Evolutionary conservation across 2,888 invertebrate genomes (phyloP).

Genomic region (Eupsilia transversa): DNA sequence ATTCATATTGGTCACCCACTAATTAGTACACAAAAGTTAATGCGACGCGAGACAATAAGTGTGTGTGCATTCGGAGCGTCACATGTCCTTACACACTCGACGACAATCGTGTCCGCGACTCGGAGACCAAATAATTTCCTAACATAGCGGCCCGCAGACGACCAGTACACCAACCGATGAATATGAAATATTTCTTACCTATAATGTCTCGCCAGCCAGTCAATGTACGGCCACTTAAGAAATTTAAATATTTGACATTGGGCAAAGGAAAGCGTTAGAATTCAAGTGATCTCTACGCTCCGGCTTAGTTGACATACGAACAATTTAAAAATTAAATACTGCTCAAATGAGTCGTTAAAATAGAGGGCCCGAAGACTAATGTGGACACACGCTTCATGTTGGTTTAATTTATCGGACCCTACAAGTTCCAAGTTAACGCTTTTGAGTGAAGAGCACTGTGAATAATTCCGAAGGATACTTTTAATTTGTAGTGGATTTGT

Average conservation of each 20-base stretch:
- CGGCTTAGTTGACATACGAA: constrained; percentile 87
- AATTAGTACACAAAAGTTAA: constrained; percentile 90
- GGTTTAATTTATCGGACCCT: constrained; percentile 60
- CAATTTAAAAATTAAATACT: constrained; percentile 89
- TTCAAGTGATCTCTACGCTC: constrained; percentile 89
- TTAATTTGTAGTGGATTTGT: constrained; percentile 68
- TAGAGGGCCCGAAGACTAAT: constrained; percentile 75
- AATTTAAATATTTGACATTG: constrained; percentile 90
- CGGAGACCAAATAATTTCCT: constrained; percentile 76
- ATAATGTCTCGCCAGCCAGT: constrained; percentile 86
- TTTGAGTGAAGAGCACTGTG: constrained; percentile 57
- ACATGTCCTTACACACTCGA: constrained; percentile 79
- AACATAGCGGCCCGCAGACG: constrained; percentile 74
- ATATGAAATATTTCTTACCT: constrained; percentile 87
- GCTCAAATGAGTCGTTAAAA: constrained; percentile 87
- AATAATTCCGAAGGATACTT: constrained; percentile 58
- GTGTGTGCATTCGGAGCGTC: constrained; percentile 79
- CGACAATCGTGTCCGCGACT: constrained; percentile 66
- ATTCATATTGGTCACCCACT: constrained; percentile 89
- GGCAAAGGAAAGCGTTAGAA: constrained; percentile 91
- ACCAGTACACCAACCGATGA: constrained; percentile 81
- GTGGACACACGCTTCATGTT: constrained; percentile 69
- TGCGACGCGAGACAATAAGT: constrained; percentile 84
- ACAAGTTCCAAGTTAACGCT: constrained; percentile 40
- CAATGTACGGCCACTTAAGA: constrained; percentile 90